Evolutionary conservation across 2,113 vertebrate species (phyloP).

Genomic region (Lynx canadensis): DNA sequence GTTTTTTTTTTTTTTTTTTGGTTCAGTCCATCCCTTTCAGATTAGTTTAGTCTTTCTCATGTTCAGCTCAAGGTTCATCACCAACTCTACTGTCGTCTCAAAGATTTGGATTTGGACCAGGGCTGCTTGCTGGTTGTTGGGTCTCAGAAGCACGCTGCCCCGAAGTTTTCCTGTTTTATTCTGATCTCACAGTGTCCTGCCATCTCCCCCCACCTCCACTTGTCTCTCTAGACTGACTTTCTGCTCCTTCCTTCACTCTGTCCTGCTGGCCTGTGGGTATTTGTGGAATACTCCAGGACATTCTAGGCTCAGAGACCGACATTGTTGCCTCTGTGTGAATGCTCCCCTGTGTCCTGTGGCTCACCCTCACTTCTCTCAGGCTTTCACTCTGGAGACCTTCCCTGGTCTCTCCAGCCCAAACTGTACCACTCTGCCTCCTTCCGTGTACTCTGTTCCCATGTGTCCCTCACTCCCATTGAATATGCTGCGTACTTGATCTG

Average conservation of each 20-base stretch:
- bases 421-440: background rate
- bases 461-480: background rate
- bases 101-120: background rate
- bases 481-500: background rate
- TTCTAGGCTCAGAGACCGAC: background rate
- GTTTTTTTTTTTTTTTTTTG: background rate
- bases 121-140: background rate
- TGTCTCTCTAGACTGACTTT: background rate
- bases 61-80: background rate
- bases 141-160: background rate
- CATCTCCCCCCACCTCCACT: too few species aligned
- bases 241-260: background rate
- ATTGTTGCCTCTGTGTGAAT: too few species aligned
- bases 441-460: background rate
- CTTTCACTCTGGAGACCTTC: background rate
- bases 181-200: background rate
- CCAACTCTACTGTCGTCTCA: background rate
- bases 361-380: background rate
- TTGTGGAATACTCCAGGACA: background rate
- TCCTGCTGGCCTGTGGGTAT: background rate
- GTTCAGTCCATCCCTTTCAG: background rate
- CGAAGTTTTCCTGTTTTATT: background rate
- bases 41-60: background rate
- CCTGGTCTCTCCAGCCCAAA: background rate
- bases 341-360: too few species aligned